These are phyloP conservation scores for Agraylea sexmaculata DNA, from an alignment of 1,140 invertebrate species.

Conservation along the genomic window DNA sequence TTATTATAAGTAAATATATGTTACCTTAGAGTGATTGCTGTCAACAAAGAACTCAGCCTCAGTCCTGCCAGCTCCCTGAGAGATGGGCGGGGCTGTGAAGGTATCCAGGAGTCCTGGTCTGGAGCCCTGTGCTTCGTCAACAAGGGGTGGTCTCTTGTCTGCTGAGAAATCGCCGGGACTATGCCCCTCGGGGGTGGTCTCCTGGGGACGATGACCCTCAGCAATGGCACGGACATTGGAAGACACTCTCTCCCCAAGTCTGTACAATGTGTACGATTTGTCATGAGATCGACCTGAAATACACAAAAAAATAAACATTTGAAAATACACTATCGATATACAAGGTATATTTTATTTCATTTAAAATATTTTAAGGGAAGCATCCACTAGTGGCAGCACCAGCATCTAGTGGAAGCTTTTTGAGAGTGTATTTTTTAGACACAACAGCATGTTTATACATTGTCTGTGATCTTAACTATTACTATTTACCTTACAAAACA, in stretches of 20 bases:
- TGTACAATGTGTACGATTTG: slow-evolving; percentile 65
- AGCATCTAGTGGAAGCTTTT: no score
- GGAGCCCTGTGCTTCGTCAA: slow-evolving; percentile 28
- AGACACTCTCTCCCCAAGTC: slow-evolving; percentile 60
- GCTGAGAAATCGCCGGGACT: slow-evolving; percentile 28
- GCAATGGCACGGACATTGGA: slow-evolving; percentile 67
- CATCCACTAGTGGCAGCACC: no score
- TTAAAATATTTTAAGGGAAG: no score
- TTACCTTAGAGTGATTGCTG: slow-evolving; percentile 73
- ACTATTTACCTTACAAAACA: no score
- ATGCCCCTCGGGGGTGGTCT: slow-evolving; percentile 34
- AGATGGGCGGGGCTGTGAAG: slow-evolving; percentile 67
- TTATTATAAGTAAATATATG: no score
- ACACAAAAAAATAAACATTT: slow-evolving; percentile 7
- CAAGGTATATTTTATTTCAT: no score
- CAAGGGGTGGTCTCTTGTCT: slow-evolving; percentile 20
- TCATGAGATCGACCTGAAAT: slow-evolving; percentile 74
- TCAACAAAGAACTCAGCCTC: slow-evolving; percentile 81
- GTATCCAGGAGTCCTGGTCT: slow-evolving; percentile 57
- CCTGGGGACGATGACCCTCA: slow-evolving; percentile 39
- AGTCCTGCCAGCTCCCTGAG: slow-evolving; percentile 62
- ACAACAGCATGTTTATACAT: no score
- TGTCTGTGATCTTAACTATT: no score
- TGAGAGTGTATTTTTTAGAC: no score
- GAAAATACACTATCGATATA: no score